Evolutionary conservation across 2,888 invertebrate genomes (phyloP), one percentile per base, ranked within the genome.

Genomic region (Drosophila robusta): DNA sequence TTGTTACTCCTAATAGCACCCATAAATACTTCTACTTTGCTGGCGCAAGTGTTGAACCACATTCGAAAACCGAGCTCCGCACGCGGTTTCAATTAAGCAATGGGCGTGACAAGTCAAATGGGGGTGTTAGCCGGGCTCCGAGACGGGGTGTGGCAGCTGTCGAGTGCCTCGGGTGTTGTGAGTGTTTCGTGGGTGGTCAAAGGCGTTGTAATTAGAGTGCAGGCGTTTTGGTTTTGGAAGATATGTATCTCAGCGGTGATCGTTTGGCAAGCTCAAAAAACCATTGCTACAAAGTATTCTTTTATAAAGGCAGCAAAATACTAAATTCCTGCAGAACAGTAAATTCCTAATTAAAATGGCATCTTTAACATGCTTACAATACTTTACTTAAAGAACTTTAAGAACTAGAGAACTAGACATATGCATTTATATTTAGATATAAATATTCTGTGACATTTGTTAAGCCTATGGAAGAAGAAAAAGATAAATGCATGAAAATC

Each of bases 21-120:
- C 75, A 76, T 76, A 76, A 76, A 76, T 78, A 61, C 39, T 34
- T 57, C 50, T 18, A 44, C 44, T 56, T 41, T 24, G 16, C 4
- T 32, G 46, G n/a, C 32, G 47, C 24, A 47, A 52, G 49, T 63
- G 42, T 52, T 32, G 52, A 52, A 51, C 42, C 45, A 63, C 47
- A 61, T 80, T 65, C 62, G 41, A 18, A 52, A 81, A 64, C 60
- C 54, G 41, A 52, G 51, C 64, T 66, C 42, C 58, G 75, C 63
- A 63, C 63, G 66, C 69, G 78, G 69, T 78, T 84, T 71, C 82
- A 75, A 81, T 81, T 81, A 81, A 75, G 64, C 47, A 24, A 38
- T 60, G 76, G 87, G 78, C 74, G 84, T 74, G 60, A 46, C 62
- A 38, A 58, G 50, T 52, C 67, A 69, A 81, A 61, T 47, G 65